Base-by-base conservation (phyloP, 2,113 vertebrate species). In the Rutilus rutilus region DNA sequence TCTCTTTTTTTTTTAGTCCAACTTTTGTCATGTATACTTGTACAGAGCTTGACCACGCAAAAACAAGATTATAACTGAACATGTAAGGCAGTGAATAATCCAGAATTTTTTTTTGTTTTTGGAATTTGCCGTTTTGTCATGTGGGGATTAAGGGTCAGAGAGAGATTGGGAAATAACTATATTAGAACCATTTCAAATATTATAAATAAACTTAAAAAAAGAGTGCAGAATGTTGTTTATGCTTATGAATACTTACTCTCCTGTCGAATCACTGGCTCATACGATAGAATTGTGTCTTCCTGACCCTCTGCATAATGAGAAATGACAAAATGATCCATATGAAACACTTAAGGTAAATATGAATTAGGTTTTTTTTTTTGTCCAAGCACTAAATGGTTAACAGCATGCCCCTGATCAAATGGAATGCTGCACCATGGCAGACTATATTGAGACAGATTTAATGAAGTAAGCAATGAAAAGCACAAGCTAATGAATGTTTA, bases 241-340 rank as follows among this genome's bases (percentile, higher is more conserved):
- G 54, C 2, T 69, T 6, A 64, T 11, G 59, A 83, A 83, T 11
- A 97, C 98, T 97, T 94, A 99, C 98, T 99, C 95, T 99, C 98
- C 94, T 99, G 97, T 90, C 98, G 96, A 0, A 96, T 99, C 89
- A 99, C 98, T 1, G 97, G 97, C 91, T 99, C 98, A 1, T 99
- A 99, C 0, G 98, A 99, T 90, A 99, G 95, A 93, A 99, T 98
- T 12, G 97, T 94, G 92, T 99, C 98, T 90, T 99, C 98, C 91
- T 99, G 98, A 87, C 98, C 98, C 95, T 99, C 98, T 99, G 95
- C 50, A 95, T 86, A 57, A 83, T 9, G 21, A 94, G 30, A 92
- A 65, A 88, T 78, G 90, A 76, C 3, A 59, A 85, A 57, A 75
- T 47, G 19, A 73, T 62, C 36, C 27, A 83, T 6, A 12, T 21